Evolutionary conservation across 2,797 vertebrate species (phyloP), one percentile per base, ranked within the genome.

Genomic region (Pygocentrus nattereri): DNA sequence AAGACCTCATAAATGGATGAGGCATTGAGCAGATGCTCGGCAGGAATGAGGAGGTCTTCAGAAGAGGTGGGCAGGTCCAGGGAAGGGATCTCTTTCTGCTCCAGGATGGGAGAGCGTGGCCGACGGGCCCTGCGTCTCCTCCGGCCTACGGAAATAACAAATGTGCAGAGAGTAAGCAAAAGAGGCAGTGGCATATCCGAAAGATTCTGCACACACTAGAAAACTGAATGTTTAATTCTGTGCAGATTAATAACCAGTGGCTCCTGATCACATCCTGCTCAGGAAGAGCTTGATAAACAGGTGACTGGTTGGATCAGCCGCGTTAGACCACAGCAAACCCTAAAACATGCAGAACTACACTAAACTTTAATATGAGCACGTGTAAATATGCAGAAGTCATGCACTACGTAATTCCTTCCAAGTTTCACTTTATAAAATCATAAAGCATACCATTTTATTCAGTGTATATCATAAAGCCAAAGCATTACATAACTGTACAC

Each of bases 1-100:
- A 99, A 92, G 86, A 99, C 97, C 93, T 99, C 98, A 34, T 98
- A 99, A 90, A 99, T 95, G 82, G 97, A 97, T 81, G 95, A 94
- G 50, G 95, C 96, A 49, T 95, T 97, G 87, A 99, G 97, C 83
- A 99, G 95, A 91, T 99, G 96, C 91, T 96, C 95, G 0, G 88
- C 94, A 69, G 97, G 95, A 90, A 99, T 95, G 94, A 99, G 94
- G 87, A 99, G 95, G 92, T 99, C 98, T 92, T 99, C 96, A 0
- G 97, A 99, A 90, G 96, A 94, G 89, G 95, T 94, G 12, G 98
- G 98, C 79, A 99, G 95, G 68, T 96, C 94, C 85, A 99, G 95
- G 41, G 90, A 85, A 23, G 98, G 97, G 81, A 99, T 94, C 91
- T 99, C 97, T 87, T 97, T 98, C 88, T 98, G 96, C 92, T 99